Evolutionary conservation across 2,113 vertebrate genomes (phyloP), one percentile per base, ranked within the genome.

Genomic region (Pseudorectes ferrugineus): DNA sequence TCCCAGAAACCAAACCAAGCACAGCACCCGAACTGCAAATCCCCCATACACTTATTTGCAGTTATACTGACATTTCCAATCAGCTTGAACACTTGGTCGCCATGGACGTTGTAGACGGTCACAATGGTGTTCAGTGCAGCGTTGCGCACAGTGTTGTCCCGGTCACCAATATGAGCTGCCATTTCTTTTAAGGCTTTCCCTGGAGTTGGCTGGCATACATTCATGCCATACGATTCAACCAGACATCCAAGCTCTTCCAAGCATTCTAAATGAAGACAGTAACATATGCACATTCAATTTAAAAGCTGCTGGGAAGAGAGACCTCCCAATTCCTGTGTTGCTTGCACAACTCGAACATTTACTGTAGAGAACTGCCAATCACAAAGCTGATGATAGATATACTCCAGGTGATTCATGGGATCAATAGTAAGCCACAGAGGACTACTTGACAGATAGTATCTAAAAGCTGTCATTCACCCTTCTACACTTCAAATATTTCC

Each of bases 151-250:
- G 99, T 98, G 1, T 99, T 99, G 97, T 99, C 99, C 48, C 99
- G 97, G 58, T 99, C 99, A 6, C 99, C 99, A 61, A 99, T 99
- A 81, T 99, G 99, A 72, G 98, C 92, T 2, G 99, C 99, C 54
- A 99, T 99, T 91, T 99, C 99, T 97, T 99, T 99, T 81, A 99
- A 98, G 85, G 98, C 98, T 98, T 99, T 99, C 67, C 99, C 99
- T 12, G 99, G 98, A 46, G 99, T 99, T 43, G 99, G 99, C 54
- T 99, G 99, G 94, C 99, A 99, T 12, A 99, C 99, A 61, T 99
- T 99, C 99, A 99, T 99, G 68, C 99, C 99, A 16, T 99, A 99
- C 0, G 98, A 99, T 88, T 99, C 99, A 17, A 99, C 98, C 82
- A 99, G 97, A 96, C 98, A 99, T 24, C 99, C 99, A 67, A 99